These are phyloP conservation scores for Glaucidium brasilianum DNA, from an alignment of 2,113 vertebrate species.

Conservation along the genomic window DNA sequence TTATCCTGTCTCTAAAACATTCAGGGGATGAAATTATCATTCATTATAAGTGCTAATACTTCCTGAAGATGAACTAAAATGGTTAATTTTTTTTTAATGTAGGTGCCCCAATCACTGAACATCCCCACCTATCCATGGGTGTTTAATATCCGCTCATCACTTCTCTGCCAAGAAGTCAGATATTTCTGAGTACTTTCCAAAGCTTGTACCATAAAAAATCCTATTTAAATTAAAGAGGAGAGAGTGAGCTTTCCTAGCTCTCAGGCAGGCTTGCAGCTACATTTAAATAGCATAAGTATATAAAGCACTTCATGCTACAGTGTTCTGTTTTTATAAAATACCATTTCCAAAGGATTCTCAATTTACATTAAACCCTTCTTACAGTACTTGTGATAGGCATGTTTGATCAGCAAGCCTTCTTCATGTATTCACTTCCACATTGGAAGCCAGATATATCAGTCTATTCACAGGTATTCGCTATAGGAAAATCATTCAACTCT, in stretches of 20 bases:
- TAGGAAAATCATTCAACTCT: not conserved
- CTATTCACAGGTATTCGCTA: not conserved
- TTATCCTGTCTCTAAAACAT: conserved; percentile 57
- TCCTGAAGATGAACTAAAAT: conserved; percentile 34
- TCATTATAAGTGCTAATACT: conserved; percentile 38
- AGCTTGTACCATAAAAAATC: not conserved
- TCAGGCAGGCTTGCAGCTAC: not conserved
- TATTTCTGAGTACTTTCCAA: not conserved
- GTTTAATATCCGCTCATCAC: conserved; percentile 6
- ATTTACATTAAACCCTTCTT: not conserved
- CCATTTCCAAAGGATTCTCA: not conserved
- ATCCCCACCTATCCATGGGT: not conserved
- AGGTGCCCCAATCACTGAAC: not conserved
- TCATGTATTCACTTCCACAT: not conserved
- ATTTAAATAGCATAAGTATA: conserved; percentile 4
- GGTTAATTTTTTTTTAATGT: not conserved
- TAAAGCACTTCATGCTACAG: not conserved
- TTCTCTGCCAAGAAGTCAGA: not conserved
- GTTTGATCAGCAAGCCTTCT: not conserved
- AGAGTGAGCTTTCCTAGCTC: not conserved
- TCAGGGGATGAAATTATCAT: conserved; percentile 46
- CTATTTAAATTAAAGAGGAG: conserved; percentile 22
- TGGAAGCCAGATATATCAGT: not conserved
- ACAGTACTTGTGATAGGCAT: not conserved
- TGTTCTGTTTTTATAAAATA: conserved; percentile 1